Percentiles rank a stretch among this genome's conserved stretches.
Evolutionary conservation across 64 coral and sea anemone species (phyloP).

Genomic region (Catalaphyllia jardinei): DNA sequence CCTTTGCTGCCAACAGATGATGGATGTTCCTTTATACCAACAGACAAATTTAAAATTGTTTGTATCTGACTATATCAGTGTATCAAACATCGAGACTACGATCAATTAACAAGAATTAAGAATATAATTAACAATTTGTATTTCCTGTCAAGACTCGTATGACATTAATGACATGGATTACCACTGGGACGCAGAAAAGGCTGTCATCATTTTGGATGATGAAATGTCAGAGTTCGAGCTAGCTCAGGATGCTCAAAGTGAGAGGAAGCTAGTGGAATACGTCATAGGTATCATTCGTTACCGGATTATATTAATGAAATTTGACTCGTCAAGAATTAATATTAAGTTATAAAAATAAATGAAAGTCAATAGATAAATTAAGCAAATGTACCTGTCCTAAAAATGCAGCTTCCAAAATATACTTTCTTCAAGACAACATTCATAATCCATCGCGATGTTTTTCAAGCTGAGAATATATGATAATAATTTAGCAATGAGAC

Average conservation of each 20-base stretch:
- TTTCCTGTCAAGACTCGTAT: slow-evolving; percentile 62
- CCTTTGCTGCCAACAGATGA: too few relatives aligned
- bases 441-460: too few relatives aligned
- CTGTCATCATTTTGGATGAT: slow-evolving; percentile 79
- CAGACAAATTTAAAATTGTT: too few relatives aligned
- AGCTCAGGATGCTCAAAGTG: slow-evolving; percentile 37
- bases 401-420: too few relatives aligned
- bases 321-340: background rate
- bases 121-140: background rate
- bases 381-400: too few relatives aligned
- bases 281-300: slow-evolving; percentile 68
- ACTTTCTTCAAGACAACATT: too few relatives aligned
- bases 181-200: slow-evolving; percentile 76
- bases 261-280: slow-evolving; percentile 84
- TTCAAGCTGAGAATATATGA: too few relatives aligned
- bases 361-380: background rate
- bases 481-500: too few relatives aligned
- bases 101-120: too few relatives aligned
- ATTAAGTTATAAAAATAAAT: background rate
- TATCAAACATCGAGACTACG: too few relatives aligned
- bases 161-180: slow-evolving; percentile 89
- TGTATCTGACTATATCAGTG: too few relatives aligned
- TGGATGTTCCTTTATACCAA: too few relatives aligned
- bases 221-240: slow-evolving; percentile 95
- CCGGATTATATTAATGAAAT: background rate